Evolutionary conservation across 2,797 vertebrate genomes (phyloP).

Genomic region (Sylvilagus floridanus): DNA sequence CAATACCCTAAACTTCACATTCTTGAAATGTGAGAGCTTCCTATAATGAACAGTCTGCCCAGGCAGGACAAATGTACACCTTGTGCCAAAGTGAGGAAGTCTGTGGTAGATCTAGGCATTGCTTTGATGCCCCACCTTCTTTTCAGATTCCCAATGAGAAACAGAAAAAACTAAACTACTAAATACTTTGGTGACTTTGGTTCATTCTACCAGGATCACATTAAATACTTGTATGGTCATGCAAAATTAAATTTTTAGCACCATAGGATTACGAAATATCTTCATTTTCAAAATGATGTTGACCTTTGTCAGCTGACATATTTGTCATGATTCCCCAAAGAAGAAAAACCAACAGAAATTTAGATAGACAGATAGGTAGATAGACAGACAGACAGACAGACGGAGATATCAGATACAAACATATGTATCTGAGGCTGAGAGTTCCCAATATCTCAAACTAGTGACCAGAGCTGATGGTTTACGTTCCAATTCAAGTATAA

Average conservation of each 20-base stretch:
- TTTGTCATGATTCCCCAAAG: not conserved
- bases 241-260: conserved; percentile 50
- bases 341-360: not conserved
- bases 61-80: not conserved
- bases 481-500: not conserved
- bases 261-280: conserved; percentile 69
- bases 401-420: not conserved
- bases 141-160: not conserved
- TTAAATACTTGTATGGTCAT: not conserved
- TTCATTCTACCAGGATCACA: not conserved
- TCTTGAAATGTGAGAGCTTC: not conserved
- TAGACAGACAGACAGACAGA: no score
- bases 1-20: not conserved
- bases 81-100: not conserved
- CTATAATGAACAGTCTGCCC: not conserved
- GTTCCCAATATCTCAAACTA: not conserved
- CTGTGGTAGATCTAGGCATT: not conserved
- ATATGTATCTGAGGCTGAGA: not conserved
- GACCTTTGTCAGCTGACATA: conserved; percentile 78
- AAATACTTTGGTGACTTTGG: not conserved
- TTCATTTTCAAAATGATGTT: conserved; percentile 82
- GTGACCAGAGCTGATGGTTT: not conserved
- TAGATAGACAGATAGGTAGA: no score
- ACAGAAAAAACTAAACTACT: not conserved
- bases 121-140: not conserved